phyloP scores from a whole-genome alignment of 2,888 invertebrate genomes.

The Cheilosia vernalis region DNA sequence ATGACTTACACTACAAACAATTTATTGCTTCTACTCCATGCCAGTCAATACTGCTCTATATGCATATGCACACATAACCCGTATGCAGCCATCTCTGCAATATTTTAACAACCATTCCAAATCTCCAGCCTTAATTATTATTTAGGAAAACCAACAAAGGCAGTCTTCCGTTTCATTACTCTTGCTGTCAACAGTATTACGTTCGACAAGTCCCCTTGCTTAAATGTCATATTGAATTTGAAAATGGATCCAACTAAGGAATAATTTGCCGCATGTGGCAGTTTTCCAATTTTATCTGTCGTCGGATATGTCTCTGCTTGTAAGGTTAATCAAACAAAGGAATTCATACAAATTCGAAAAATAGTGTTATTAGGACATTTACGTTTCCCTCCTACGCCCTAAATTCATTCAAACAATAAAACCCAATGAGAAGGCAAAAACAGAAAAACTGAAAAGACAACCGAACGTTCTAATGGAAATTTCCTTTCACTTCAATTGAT shows the following conservation, averaged over 20 bases:
- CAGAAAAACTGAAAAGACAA: slow-evolving; percentile 8
- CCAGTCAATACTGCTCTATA: no score
- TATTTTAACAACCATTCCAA: slow-evolving; percentile 3
- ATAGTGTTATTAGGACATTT: slow-evolving; percentile 67
- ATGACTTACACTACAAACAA: no score
- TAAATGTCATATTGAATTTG: slow-evolving; percentile 8
- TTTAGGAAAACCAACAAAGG: slow-evolving; percentile 20
- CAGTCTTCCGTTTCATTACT: slow-evolving; percentile 39
- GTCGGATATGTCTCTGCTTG: neutral
- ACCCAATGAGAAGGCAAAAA: neutral
- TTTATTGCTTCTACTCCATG: no score
- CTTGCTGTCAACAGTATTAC: neutral
- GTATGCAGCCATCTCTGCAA: neutral
- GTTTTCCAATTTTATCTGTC: slow-evolving; percentile 2
- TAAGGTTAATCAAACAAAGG: slow-evolving; percentile 55
- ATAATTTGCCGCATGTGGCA: neutral
- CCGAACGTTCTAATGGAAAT: slow-evolving; percentile 67
- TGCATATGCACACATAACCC: no score
- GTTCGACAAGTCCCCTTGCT: neutral
- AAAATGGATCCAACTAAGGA: slow-evolving; percentile 9
- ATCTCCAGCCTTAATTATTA: neutral
- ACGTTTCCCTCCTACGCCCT: slow-evolving; percentile 27
- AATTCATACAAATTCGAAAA: slow-evolving; percentile 54
- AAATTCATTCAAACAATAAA: slow-evolving; percentile 57
- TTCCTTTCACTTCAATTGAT: slow-evolving; percentile 73